These are phyloP conservation scores for Empis stercorea DNA, from an alignment of 2,888 invertebrate species.

Conservation along the genomic window DNA sequence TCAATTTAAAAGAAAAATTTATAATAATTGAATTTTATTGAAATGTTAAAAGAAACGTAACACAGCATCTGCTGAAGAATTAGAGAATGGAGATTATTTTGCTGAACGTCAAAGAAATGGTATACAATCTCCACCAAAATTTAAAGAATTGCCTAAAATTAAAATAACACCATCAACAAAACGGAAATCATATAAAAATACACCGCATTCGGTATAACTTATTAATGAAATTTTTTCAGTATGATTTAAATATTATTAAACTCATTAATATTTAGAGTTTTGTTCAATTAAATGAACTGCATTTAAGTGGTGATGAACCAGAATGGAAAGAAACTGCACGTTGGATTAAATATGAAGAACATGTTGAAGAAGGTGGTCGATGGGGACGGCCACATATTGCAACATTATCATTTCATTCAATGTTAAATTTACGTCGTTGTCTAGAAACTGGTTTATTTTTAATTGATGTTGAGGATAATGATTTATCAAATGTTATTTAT, in stretches of 20 bases:
- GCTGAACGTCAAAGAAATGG: background rate
- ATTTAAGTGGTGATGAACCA: conserved; percentile 49
- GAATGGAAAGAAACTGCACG: conserved; percentile 88
- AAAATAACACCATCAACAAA: background rate
- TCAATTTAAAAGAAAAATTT: no score
- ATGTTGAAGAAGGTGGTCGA: conserved; percentile 63
- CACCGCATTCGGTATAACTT: background rate
- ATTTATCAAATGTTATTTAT: conserved; percentile 66
- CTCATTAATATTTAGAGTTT: no score
- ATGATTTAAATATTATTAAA: no score
- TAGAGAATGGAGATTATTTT: background rate
- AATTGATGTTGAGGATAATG: conserved; percentile 71
- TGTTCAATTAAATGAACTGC: conserved; percentile 76
- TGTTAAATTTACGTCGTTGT: conserved; percentile 70
- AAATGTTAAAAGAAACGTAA: no score
- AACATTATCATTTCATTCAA: conserved; percentile 77
- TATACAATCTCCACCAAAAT: background rate
- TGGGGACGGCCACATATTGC: conserved; percentile 91
- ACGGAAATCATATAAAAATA: background rate
- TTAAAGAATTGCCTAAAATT: background rate
- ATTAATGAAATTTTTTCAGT: no score
- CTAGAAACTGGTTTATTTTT: conserved; percentile 71
- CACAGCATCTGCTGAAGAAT: background rate
- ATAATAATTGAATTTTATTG: no score
- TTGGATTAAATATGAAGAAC: conserved; percentile 93